These are phyloP conservation scores for Penaeus monodon DNA, from an alignment of 2,888 invertebrate genomes.

Conservation along the genomic window DNA sequence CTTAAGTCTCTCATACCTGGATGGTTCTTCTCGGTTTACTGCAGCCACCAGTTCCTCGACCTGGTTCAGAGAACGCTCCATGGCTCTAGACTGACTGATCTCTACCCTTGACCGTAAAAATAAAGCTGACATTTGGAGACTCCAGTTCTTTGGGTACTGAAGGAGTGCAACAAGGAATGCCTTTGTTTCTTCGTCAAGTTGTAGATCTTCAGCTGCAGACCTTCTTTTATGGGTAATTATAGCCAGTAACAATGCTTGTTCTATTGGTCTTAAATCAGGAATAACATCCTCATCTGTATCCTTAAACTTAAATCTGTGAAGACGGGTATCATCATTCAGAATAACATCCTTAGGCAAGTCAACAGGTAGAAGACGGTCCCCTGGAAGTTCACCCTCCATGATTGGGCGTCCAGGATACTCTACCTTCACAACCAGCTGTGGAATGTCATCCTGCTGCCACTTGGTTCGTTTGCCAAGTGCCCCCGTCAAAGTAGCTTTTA, in stretches of 20 bases:
- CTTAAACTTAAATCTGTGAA: slow-evolving; percentile 46
- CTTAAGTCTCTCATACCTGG: slow-evolving; percentile 72
- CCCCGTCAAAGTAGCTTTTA: slow-evolving; percentile 78
- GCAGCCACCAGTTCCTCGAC: slow-evolving; percentile 76
- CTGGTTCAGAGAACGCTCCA: slow-evolving; percentile 90
- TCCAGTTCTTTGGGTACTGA: slow-evolving; percentile 77
- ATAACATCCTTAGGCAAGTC: slow-evolving; percentile 62
- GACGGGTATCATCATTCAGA: slow-evolving; percentile 61
- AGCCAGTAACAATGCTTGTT: slow-evolving; percentile 56
- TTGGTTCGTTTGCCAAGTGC: slow-evolving; percentile 90
- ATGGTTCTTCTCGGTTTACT: slow-evolving; percentile 71
- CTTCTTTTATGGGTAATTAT: slow-evolving; percentile 46
- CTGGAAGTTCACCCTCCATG: slow-evolving; percentile 42
- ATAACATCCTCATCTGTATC: slow-evolving; percentile 59
- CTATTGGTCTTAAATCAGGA: slow-evolving; percentile 59
- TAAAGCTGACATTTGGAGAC: slow-evolving; percentile 83
- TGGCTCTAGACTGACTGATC: slow-evolving; percentile 75
- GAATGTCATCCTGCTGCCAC: slow-evolving; percentile 84
- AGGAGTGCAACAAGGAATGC: slow-evolving; percentile 60
- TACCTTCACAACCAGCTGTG: slow-evolving; percentile 85
- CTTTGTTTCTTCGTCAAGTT: slow-evolving; percentile 59
- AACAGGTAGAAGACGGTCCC: slow-evolving; percentile 39
- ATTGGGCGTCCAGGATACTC: slow-evolving; percentile 47
- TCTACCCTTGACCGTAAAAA: slow-evolving; percentile 55
- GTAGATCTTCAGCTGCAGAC: slow-evolving; percentile 56